These are phyloP conservation scores for Leiothrix lutea DNA, from an alignment of 2,113 vertebrate species.

Conservation along the genomic window DNA sequence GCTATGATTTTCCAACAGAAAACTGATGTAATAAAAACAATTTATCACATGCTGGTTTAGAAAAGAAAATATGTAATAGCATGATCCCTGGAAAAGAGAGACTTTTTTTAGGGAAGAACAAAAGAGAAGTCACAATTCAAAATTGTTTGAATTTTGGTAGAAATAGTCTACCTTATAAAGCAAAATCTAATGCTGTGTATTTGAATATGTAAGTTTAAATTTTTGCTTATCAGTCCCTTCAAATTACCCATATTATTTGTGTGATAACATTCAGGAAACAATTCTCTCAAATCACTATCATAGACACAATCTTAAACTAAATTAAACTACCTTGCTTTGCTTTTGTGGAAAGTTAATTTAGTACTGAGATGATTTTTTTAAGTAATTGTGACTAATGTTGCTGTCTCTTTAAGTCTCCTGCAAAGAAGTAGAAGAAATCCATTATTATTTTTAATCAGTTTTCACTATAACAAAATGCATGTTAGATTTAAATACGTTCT, in stretches of 20 bases:
- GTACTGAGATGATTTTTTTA: background rate
- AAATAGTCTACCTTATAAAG: background rate
- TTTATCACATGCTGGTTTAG: background rate
- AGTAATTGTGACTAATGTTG: background rate
- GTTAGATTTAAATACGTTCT: background rate
- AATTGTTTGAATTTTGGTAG: background rate
- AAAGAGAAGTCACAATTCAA: background rate
- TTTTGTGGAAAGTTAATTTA: background rate
- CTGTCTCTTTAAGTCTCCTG: background rate
- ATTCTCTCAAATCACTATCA: background rate
- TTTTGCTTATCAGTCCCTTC: background rate
- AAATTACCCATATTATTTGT: background rate
- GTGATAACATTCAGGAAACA: background rate
- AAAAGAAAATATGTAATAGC: background rate
- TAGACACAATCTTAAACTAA: background rate
- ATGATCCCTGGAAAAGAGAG: background rate
- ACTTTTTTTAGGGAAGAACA: background rate
- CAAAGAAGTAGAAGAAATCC: background rate
- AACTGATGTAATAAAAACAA: background rate
- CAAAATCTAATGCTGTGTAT: background rate
- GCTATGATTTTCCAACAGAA: background rate
- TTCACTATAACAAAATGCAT: background rate
- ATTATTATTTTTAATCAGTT: background rate
- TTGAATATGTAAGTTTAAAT: background rate
- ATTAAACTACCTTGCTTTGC: background rate